Evolutionary conservation across 1,140 invertebrate genomes (phyloP), one percentile per base, ranked within the genome.

Genomic region (Drosophila pectinifera): DNA sequence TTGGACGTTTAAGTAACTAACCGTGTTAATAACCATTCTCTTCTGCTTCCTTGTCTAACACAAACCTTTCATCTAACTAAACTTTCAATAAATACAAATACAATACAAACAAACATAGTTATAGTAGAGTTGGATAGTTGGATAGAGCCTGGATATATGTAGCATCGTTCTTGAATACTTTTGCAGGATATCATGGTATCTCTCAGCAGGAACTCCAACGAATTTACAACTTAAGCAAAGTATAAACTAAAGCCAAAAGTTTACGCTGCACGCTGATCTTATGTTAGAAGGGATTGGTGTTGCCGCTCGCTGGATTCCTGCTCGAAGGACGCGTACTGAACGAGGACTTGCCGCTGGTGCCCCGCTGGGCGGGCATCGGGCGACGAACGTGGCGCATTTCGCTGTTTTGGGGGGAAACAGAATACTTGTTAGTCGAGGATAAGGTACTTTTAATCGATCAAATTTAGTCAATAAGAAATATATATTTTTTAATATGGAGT

Each of bases 371-470:
- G 56, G 92, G 75, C 75, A 92, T 85, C 31, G 93, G 92, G 36
- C 94, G 84, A 24, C 94, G 85, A 1, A 93, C 93, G 79, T 94
- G 94, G 31, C 95, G 93, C 88, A 94, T 93, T 84, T 96, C 95
- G 26, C 92, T 92, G 72, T 61, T 63, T 10, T 31, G 1, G 20
- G 10, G 55, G 24, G 8, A 59, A 54, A 22, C 11, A 54, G 53
- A 43, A 41, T 34, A 49, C 8, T 53, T 34, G 64, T 81, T 85
- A 78, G 51, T 56, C 0, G 22, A 51, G n/a, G 0, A 31, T 38
- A n/a, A 22, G 13, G 7, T 8, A 34, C 1, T 36, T 14, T 22
- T 14, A 10, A 53, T 28, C 41, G 22, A 55, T 45, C 39, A 31
- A 43, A 55, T 64, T 63, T 36, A 18, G 11, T 13, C 24, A 2